These are phyloP conservation scores for Cheirogaleus medius DNA, from an alignment of 2,113 vertebrate genomes.

Conservation along the genomic window DNA sequence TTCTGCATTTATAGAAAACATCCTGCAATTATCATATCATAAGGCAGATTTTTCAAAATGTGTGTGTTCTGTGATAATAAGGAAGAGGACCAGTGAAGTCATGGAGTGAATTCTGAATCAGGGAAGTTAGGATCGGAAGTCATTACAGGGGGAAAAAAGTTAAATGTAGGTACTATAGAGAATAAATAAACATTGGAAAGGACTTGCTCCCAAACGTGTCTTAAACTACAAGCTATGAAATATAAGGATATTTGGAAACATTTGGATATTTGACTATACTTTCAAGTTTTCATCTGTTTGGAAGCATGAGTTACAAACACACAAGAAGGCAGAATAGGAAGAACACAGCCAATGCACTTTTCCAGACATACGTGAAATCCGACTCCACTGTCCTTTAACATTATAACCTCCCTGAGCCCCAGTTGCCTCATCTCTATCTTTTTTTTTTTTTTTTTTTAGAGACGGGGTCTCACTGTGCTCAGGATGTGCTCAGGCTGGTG, in stretches of 20 bases:
- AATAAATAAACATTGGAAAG: slow-evolving; percentile 13
- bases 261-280: neutral
- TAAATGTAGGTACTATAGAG: neutral
- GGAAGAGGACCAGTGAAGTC: neutral
- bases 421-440: neutral
- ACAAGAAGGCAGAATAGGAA: neutral
- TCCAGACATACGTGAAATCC: neutral
- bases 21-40: neutral
- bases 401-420: neutral
- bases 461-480: too few relatives aligned
- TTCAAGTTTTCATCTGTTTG: neutral
- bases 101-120: neutral
- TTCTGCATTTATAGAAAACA: slow-evolving; percentile 10
- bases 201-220: neutral
- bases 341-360: neutral
- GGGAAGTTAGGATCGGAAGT: neutral
- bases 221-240: slow-evolving; percentile 1
- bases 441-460: too few relatives aligned
- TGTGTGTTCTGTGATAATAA: neutral
- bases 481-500: too few relatives aligned
- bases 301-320: neutral
- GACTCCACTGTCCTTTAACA: neutral
- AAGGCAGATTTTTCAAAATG: neutral
- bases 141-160: neutral
- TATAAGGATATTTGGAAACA: slow-evolving; percentile 23